These are phyloP conservation scores for Alca torda DNA, from an alignment of 2,797 vertebrate genomes.

Conservation along the genomic window DNA sequence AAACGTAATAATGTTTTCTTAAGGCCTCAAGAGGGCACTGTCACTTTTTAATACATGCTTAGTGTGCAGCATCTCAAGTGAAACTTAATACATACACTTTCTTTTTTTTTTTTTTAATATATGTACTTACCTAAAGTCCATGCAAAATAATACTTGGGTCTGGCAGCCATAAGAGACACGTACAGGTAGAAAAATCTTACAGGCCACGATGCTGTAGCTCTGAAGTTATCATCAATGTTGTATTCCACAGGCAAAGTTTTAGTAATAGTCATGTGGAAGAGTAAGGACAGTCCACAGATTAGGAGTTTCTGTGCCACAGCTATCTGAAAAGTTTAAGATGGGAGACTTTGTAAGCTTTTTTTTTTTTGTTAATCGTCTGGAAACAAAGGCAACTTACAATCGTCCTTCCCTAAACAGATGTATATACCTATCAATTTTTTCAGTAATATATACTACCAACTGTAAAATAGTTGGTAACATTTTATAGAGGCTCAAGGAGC, in stretches of 20 bases:
- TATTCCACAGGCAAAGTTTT: conserved; percentile 87
- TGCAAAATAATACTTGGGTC: conserved; percentile 98
- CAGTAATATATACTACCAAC: not conserved
- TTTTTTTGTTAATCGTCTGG: not conserved
- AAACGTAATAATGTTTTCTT: not conserved
- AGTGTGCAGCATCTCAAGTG: not conserved
- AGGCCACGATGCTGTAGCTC: conserved; percentile 84
- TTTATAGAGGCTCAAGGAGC: not conserved
- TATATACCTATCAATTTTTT: not conserved
- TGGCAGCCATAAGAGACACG: conserved; percentile 90
- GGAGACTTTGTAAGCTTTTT: not conserved
- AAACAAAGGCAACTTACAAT: not conserved
- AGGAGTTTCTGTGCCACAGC: conserved; percentile 90
- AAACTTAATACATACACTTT: not conserved
- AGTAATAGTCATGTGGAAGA: conserved; percentile 88
- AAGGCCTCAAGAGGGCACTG: conserved; percentile 67
- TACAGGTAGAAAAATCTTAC: conserved; percentile 90
- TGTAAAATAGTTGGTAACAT: not conserved
- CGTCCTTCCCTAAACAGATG: not conserved
- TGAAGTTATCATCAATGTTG: conserved; percentile 85
- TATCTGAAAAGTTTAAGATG: conserved; percentile 74
- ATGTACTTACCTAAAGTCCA: conserved; percentile 93
- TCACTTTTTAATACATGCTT: not conserved
- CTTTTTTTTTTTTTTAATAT: not conserved
- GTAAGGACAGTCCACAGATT: conserved; percentile 88